A percentile compares a stretch with the other conserved stretches of the same genome.
These are phyloP conservation scores for Synergus itoensis DNA, from an alignment of 2,888 invertebrate species.

Conservation along the genomic window DNA sequence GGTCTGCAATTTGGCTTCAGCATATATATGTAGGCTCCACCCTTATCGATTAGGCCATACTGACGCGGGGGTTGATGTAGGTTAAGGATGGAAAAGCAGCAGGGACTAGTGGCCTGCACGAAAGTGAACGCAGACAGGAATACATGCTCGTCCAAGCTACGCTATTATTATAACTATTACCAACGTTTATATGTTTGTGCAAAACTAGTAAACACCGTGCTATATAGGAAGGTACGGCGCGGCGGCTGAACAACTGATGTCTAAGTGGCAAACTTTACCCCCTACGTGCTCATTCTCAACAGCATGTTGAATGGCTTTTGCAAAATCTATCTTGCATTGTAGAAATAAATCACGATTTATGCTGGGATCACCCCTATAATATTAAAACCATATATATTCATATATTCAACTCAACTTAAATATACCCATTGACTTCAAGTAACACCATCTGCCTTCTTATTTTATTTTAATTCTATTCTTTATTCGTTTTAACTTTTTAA, in stretches of 20 bases:
- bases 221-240: too few species aligned
- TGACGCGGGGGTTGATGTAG: constrained; percentile 62
- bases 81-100: constrained; percentile 60
- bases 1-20: constrained; percentile 55
- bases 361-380: not conserved
- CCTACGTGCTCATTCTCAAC: not conserved
- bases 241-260: not conserved
- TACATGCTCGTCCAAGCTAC: not conserved
- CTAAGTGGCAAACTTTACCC: not conserved
- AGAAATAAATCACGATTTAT: not conserved
- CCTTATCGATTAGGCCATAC: constrained; percentile 65
- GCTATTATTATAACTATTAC: not conserved
- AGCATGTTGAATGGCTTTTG: not conserved
- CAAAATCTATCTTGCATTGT: not conserved
- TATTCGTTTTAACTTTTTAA: not conserved
- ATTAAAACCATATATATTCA: not conserved
- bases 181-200: not conserved
- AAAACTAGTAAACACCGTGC: not conserved
- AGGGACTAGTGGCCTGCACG: not conserved
- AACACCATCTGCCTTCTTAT: not conserved
- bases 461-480: not conserved
- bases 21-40: constrained; percentile 59
- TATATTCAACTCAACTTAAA: not conserved
- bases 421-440: not conserved
- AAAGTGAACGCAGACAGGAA: not conserved